Conservation (phyloP, 2,113 vertebrate genomes). For the Syngnathus scovelli region DNA sequence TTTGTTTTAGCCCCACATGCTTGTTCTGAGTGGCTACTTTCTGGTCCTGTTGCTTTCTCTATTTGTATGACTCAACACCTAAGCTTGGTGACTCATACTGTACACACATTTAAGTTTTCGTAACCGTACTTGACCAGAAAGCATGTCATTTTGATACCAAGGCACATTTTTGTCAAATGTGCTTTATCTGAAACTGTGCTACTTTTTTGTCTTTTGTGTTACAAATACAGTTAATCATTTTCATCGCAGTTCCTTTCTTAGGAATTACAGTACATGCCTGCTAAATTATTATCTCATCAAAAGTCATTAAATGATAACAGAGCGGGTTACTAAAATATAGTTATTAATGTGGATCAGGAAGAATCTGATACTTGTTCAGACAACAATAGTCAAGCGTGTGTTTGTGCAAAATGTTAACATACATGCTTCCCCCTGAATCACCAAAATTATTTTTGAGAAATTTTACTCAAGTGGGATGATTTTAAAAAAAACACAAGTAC, state of each 20-base stretch:
- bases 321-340: background rate
- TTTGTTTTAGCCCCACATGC: background rate
- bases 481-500: background rate
- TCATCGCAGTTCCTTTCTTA: background rate
- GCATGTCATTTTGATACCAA: background rate
- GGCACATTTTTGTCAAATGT: slow-evolving; percentile 7
- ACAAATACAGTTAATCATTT: background rate
- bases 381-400: background rate
- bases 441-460: background rate
- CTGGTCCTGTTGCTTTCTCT: slow-evolving; percentile 6
- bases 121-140: background rate
- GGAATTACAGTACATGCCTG: background rate
- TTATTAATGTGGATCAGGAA: background rate
- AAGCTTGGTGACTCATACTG: slow-evolving; percentile 8
- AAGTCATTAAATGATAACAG: background rate
- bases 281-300: background rate
- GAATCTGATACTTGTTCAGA: background rate
- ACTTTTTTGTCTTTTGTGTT: background rate
- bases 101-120: background rate
- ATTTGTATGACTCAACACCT: slow-evolving; percentile 18
- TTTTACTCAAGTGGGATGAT: background rate
- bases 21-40: background rate
- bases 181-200: slow-evolving; percentile 11
- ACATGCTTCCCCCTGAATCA: background rate
- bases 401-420: background rate